These are phyloP conservation scores for Xiphias gladius DNA, from an alignment of 2,113 vertebrate genomes.

Conservation along the genomic window DNA sequence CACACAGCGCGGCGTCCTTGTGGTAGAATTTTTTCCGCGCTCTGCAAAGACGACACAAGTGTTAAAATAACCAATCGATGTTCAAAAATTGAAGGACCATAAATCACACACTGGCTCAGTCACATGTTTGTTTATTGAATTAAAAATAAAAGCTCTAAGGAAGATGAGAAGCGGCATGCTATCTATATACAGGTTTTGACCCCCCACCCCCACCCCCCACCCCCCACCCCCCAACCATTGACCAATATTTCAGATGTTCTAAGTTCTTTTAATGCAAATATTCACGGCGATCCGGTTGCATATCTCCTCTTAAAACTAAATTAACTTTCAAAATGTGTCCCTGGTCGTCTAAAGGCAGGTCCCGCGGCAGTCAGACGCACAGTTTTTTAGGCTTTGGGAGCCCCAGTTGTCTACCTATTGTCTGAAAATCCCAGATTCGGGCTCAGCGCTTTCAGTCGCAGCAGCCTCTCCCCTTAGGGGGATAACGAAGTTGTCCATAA, in stretches of 20 bases:
- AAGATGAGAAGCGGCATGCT: background rate
- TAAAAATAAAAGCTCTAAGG: conserved; percentile 2
- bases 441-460: background rate
- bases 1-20: background rate
- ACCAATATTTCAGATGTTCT: background rate
- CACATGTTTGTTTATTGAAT: background rate
- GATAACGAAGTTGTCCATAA: background rate
- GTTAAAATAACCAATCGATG: background rate
- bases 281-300: background rate
- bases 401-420: background rate
- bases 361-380: background rate
- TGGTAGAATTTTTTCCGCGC: background rate
- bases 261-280: background rate
- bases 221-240: too few species aligned
- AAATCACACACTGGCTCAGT: background rate
- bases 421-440: background rate
- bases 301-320: background rate
- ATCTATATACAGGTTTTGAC: background rate
- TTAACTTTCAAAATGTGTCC: background rate
- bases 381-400: background rate
- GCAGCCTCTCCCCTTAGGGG: background rate
- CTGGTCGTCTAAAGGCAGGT: background rate
- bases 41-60: background rate
- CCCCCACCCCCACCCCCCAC: too few species aligned
- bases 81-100: background rate